Evolutionary conservation across 2,888 invertebrate species (phyloP).

Genomic region (Neocrepidodera transversa): DNA sequence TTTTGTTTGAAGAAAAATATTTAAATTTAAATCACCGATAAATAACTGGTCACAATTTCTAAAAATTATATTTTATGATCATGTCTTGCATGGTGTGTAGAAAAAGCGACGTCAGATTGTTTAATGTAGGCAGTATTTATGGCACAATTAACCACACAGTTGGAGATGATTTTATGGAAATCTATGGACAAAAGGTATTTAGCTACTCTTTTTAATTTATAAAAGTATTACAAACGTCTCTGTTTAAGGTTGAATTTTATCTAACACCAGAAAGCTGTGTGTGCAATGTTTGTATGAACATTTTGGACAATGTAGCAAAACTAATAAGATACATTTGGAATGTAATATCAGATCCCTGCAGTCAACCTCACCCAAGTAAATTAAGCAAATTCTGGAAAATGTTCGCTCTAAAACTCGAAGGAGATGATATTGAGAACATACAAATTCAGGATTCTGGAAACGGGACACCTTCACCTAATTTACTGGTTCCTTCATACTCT

Average conservation of each 20-base stretch:
- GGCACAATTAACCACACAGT: constrained; percentile 40
- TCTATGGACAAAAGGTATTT: constrained; percentile 44
- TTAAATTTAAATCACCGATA: too few relatives aligned
- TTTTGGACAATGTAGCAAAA: constrained; percentile 42
- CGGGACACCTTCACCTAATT: constrained; percentile 29
- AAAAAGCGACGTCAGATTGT: constrained; percentile 35
- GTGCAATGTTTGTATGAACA: constrained; percentile 43
- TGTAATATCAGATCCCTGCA: constrained; percentile 33
- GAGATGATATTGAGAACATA: constrained; percentile 24
- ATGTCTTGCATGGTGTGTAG: constrained; percentile 43
- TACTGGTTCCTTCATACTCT: constrained; percentile 21
- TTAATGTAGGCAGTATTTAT: constrained; percentile 38
- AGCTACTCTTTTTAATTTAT: not conserved
- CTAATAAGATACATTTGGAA: constrained; percentile 37
- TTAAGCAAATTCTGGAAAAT: constrained; percentile 38
- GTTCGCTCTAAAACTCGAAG: constrained; percentile 36
- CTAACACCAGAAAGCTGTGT: constrained; percentile 37
- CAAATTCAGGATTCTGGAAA: constrained; percentile 4
- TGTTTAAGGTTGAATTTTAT: constrained; percentile 25
- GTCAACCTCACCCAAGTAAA: constrained; percentile 34
- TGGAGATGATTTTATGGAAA: constrained; percentile 40
- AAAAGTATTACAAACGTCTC: not conserved
- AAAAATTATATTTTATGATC: not conserved
- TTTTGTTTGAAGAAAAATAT: too few relatives aligned
- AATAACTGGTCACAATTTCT: too few relatives aligned